Base-by-base conservation (phyloP, 2,113 vertebrate genomes). In the Puntigrus tetrazona region DNA sequence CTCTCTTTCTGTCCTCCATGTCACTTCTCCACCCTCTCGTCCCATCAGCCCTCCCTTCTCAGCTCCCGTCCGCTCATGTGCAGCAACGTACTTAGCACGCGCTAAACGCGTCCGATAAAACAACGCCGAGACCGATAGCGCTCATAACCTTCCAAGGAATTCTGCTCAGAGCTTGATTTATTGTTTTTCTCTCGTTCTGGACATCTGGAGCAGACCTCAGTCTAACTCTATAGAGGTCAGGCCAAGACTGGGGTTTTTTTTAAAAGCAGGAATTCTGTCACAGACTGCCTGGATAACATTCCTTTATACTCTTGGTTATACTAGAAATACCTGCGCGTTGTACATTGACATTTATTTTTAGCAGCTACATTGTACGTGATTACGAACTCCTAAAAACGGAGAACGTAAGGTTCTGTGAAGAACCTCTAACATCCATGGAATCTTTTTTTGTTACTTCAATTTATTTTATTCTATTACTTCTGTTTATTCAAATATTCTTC, bases 71-170 rank as follows among this genome's bases (percentile, higher is more conserved):
- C 92, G 85, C 81, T 92, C 90, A 91, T 92, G 91, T 93, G 92
- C 91, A 94, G 93, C 16, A 91, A 91, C 93, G 91, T 22, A 31
- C 81, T 83, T 84, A 61, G 38, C 81, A 90, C 84, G 87, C 41
- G 31, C 87, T 82, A 86, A 87, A 81, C 81, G 34, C 27, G 78
- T 86, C 85, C 52, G 88, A 89, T 86, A 79, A 88, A 87, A 85
- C 65, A 73, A 38, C 70, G 86, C 88, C 89, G 81, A 83, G 65
- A 83, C 29, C 36, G 76, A 88, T 85, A 88, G 90, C 72, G 45
- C 34, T 77, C 50, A 57, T 83, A 84, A 84, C 82, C 78, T 84
- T 85, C 79, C 52, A 65, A 88, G 77, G 79, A 73, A 83, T 87
- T 87, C 80, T 47, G 84, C 84, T 82, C 29, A 29, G 74, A 45